Conservation (phyloP, 2,113 vertebrate species). For the Peromyscus californicus region DNA sequence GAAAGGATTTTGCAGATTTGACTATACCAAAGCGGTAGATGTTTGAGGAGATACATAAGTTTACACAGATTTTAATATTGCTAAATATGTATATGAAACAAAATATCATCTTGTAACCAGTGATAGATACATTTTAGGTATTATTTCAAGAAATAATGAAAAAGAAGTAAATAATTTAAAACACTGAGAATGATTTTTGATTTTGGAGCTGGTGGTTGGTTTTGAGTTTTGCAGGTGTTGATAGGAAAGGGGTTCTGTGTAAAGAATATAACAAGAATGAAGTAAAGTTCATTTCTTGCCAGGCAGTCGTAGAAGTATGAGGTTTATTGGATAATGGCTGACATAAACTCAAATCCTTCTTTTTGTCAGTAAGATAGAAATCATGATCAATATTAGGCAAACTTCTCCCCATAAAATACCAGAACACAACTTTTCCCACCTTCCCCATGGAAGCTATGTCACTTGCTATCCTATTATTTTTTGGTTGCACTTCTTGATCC, state of each 20-base stretch:
- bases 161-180: neutral
- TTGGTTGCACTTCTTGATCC: neutral
- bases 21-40: neutral
- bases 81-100: neutral
- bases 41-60: neutral
- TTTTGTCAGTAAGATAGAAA: constrained; percentile 26
- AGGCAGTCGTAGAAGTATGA: neutral
- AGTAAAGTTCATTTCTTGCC: constrained; percentile 9
- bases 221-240: constrained; percentile 4
- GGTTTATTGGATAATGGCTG: neutral
- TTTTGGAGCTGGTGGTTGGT: neutral
- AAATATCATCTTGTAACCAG: neutral
- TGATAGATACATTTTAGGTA: neutral
- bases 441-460: neutral
- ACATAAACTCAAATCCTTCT: constrained; percentile 5
- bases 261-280: neutral
- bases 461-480: neutral
- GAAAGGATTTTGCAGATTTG: neutral
- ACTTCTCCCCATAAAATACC: neutral
- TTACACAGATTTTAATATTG: neutral
- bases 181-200: neutral
- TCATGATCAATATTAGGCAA: neutral
- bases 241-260: neutral
- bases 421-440: neutral
- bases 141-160: neutral